These are phyloP conservation scores for Caenorhabditis briggsae DNA, from an alignment of 1,140 invertebrate species.

Conservation along the genomic window DNA sequence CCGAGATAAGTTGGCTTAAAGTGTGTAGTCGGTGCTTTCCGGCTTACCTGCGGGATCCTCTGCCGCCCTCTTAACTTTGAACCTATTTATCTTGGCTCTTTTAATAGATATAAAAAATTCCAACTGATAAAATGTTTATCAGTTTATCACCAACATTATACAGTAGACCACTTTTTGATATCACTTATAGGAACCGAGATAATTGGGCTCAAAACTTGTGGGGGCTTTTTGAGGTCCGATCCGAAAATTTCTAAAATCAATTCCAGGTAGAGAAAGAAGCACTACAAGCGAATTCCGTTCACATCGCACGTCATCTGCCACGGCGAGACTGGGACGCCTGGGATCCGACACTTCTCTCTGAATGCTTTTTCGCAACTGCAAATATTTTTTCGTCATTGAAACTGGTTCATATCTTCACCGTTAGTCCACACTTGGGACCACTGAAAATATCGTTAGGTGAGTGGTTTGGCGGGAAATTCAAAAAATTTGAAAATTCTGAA, in stretches of 20 bases:
- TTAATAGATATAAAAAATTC: no score
- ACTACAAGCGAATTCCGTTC: conserved; percentile 79
- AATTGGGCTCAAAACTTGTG: not conserved
- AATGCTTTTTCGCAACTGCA: conserved; percentile 92
- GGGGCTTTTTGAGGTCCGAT: not conserved
- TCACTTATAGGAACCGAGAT: no score
- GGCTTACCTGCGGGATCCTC: no score
- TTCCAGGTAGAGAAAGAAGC: conserved; percentile 83
- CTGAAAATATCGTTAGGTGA: conserved; percentile 95
- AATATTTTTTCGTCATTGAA: conserved; percentile 96
- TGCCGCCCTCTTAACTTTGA: no score
- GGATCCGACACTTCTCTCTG: conserved; percentile 92
- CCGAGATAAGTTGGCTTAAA: no score
- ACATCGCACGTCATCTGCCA: conserved; percentile 85
- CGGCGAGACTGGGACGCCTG: conserved; percentile 87
- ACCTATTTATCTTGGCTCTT: no score
- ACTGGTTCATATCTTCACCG: conserved; percentile 98
- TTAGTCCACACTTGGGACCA: conserved; percentile 96
- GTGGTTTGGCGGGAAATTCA: not conserved
- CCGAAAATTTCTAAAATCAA: not conserved
- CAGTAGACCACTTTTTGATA: no score
- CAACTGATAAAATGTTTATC: no score
- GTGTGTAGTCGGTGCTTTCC: no score
- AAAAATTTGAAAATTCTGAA: not conserved
- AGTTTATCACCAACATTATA: no score